Evolutionary conservation across 2,888 invertebrate genomes (phyloP).

Genomic region (Sipunculus nudus): DNA sequence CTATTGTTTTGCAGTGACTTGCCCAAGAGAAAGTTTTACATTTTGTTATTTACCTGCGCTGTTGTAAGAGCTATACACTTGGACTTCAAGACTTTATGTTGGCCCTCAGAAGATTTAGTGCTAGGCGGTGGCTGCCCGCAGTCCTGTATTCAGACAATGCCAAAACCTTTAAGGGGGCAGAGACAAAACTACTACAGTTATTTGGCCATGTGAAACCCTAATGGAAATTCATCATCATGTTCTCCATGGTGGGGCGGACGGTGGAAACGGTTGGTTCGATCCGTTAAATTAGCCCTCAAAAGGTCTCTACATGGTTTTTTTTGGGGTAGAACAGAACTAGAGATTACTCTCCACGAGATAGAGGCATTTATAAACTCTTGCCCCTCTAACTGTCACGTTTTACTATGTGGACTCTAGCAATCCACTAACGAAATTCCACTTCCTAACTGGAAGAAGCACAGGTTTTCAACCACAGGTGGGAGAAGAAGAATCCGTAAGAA

Average conservation of each 20-base stretch:
- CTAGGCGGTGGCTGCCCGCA: constrained; percentile 8
- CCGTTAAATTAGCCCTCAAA: constrained; percentile 14
- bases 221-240: constrained; percentile 17
- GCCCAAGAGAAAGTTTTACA: constrained; percentile 13
- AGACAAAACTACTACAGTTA: background rate
- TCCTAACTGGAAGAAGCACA: background rate
- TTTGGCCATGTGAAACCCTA: constrained; percentile 6
- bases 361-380: constrained; percentile 9
- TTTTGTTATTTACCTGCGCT: constrained; percentile 23
- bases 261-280: constrained; percentile 7
- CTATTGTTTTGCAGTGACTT: constrained; percentile 7
- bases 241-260: constrained; percentile 28
- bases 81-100: constrained; percentile 19
- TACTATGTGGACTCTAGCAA: background rate
- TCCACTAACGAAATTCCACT: background rate
- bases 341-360: constrained; percentile 1
- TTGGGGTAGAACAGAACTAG: constrained; percentile 2
- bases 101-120: constrained; percentile 18
- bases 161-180: background rate
- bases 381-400: constrained; percentile 8
- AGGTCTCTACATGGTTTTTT: constrained; percentile 2
- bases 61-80: constrained; percentile 24
- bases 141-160: background rate
- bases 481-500: background rate
- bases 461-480: background rate